Conservation (phyloP, 2,888 invertebrate species). For the Dynastes grantii region DNA sequence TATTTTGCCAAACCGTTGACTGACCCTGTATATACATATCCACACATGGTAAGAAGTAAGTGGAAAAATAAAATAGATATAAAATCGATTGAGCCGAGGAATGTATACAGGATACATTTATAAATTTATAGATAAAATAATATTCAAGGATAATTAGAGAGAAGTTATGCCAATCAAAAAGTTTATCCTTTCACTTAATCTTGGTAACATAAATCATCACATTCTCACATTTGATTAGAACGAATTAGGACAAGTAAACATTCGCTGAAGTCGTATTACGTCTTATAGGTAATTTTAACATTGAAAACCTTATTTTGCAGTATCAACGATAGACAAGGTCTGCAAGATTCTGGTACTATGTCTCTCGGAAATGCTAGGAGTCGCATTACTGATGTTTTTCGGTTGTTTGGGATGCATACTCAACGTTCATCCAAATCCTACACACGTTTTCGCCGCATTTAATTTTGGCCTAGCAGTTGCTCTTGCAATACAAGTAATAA, state of each 20-base stretch:
- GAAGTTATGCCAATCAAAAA: not conserved
- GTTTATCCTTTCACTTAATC: constrained; percentile 2
- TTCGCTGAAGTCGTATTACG: not conserved
- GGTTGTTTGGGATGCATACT: constrained; percentile 82
- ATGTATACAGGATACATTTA: not conserved
- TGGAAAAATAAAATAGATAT: too few relatives aligned
- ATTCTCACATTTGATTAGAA: constrained; percentile 10
- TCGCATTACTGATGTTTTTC: constrained; percentile 77
- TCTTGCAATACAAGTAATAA: constrained; percentile 77
- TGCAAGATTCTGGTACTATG: constrained; percentile 27
- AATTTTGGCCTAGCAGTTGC: constrained; percentile 81
- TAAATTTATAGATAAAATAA: not conserved
- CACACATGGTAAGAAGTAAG: too few relatives aligned
- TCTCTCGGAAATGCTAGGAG: constrained; percentile 78
- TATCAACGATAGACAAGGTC: not conserved
- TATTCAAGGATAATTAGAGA: constrained; percentile 10
- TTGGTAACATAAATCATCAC: not conserved
- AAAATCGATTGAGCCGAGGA: too few relatives aligned
- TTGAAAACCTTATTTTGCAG: not conserved
- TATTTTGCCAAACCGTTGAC: too few relatives aligned
- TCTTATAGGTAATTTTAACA: not conserved
- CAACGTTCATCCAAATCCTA: constrained; percentile 65
- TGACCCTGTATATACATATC: too few relatives aligned
- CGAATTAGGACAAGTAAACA: not conserved
- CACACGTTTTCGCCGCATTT: constrained; percentile 67